Percentiles rank a stretch among this genome's conserved stretches.
These are phyloP conservation scores for Notospermus geniculatus DNA, from an alignment of 1,140 invertebrate genomes.

Conservation along the genomic window DNA sequence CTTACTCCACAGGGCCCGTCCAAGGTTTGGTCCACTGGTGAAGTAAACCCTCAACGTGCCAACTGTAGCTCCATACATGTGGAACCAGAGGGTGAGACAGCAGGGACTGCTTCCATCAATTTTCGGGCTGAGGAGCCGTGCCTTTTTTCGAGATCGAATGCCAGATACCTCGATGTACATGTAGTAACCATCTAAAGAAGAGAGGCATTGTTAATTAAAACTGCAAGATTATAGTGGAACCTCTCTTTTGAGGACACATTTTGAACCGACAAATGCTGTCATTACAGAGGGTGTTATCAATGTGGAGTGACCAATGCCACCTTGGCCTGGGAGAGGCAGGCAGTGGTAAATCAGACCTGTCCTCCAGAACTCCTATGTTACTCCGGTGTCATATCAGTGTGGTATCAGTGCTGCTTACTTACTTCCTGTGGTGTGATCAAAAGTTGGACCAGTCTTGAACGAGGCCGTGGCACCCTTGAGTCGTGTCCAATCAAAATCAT, in stretches of 20 bases:
- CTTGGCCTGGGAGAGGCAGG: too few species aligned
- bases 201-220: not conserved
- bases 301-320: too few species aligned
- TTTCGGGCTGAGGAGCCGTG: slow-evolving; percentile 16
- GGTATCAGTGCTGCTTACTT: too few species aligned
- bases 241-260: too few species aligned
- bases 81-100: slow-evolving; percentile 25
- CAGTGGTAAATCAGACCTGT: too few species aligned
- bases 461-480: slow-evolving; percentile 16
- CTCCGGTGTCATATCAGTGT: too few species aligned
- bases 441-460: slow-evolving; percentile 21
- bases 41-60: slow-evolving; percentile 18
- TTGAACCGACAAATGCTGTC: too few species aligned
- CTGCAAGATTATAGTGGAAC: too few species aligned
- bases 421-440: slow-evolving; percentile 23
- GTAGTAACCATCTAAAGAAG: slow-evolving; percentile 18
- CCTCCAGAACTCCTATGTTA: too few species aligned
- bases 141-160: slow-evolving; percentile 1
- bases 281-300: too few species aligned
- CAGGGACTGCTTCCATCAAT: slow-evolving; percentile 4
- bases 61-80: slow-evolving; percentile 19
- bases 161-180: slow-evolving; percentile 21
- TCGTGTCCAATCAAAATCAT: slow-evolving; percentile 49
- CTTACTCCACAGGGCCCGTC: slow-evolving; percentile 40
- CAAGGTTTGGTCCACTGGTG: slow-evolving; percentile 28